These are phyloP conservation scores for Forpus xanthops DNA, from an alignment of 2,797 vertebrate species.

Conservation along the genomic window DNA sequence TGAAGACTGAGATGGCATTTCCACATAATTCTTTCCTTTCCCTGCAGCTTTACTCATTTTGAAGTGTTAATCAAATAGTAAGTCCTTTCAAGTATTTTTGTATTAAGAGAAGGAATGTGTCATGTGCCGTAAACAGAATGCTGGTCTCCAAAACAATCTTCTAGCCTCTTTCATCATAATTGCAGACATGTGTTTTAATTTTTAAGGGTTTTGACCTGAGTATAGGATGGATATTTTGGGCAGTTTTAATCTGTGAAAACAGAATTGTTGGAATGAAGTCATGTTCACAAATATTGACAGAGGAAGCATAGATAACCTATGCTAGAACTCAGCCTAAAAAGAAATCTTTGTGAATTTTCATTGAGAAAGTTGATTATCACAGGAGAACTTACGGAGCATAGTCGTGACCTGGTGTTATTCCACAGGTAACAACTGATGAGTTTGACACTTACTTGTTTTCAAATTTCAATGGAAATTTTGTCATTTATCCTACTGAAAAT, in stretches of 20 bases:
- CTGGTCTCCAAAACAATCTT: neutral
- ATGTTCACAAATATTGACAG: neutral
- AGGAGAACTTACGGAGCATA: neutral
- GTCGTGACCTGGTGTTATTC: neutral
- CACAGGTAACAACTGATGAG: neutral
- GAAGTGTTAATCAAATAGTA: neutral
- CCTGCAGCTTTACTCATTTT: neutral
- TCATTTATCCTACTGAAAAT: neutral
- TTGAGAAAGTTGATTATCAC: neutral
- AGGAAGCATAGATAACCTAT: neutral
- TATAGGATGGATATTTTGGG: neutral
- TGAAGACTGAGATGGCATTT: neutral
- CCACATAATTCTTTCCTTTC: neutral
- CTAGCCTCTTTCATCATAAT: neutral
- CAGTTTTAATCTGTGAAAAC: neutral
- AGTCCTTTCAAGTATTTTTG: neutral
- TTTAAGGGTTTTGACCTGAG: neutral
- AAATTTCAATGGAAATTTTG: neutral
- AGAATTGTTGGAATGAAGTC: neutral
- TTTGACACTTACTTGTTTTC: neutral
- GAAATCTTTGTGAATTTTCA: neutral
- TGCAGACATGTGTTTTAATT: neutral
- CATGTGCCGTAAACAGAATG: neutral
- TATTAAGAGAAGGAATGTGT: neutral
- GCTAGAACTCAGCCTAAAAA: neutral